These are phyloP conservation scores for Halictus rubicundus DNA, from an alignment of 1,140 invertebrate species.

Conservation along the genomic window DNA sequence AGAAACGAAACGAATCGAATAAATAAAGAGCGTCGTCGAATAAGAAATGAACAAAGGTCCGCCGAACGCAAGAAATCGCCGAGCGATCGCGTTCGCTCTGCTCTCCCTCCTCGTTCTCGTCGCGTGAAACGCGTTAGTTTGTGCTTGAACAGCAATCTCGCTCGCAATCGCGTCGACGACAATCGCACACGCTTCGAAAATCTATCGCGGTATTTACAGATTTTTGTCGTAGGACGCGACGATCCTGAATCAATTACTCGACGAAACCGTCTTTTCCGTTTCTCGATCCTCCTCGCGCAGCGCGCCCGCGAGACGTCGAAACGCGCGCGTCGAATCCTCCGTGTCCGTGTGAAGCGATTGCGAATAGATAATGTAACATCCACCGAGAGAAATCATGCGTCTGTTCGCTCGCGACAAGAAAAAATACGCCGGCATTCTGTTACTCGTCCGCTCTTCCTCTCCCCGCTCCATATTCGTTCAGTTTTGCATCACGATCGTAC, in stretches of 20 bases:
- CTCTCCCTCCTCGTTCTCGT: background rate
- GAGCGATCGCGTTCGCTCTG: background rate
- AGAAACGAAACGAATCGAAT: slow-evolving; percentile 24
- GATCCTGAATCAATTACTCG: slow-evolving; percentile 48
- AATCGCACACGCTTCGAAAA: slow-evolving; percentile 33
- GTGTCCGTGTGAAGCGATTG: slow-evolving; percentile 21
- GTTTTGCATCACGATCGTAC: background rate
- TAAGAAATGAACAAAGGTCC: background rate
- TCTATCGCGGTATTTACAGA: slow-evolving; percentile 47
- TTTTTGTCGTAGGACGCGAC: slow-evolving; percentile 20
- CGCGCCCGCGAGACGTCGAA: slow-evolving; percentile 27
- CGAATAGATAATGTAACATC: background rate
- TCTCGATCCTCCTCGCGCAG: background rate
- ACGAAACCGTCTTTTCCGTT: background rate
- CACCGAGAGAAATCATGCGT: slow-evolving; percentile 1
- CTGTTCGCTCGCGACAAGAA: background rate
- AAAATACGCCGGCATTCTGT: slow-evolving; percentile 9
- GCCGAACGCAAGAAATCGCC: background rate
- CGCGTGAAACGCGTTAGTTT: background rate
- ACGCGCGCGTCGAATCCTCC: background rate
- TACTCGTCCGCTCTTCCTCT: background rate
- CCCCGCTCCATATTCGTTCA: background rate
- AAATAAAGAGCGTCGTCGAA: slow-evolving; percentile 41
- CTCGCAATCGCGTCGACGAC: slow-evolving; percentile 17
- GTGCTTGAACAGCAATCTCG: slow-evolving; percentile 14